Evolutionary conservation across 2,797 vertebrate species (phyloP), one percentile per base, ranked within the genome.

Genomic region (Propithecus perrieri): DNA sequence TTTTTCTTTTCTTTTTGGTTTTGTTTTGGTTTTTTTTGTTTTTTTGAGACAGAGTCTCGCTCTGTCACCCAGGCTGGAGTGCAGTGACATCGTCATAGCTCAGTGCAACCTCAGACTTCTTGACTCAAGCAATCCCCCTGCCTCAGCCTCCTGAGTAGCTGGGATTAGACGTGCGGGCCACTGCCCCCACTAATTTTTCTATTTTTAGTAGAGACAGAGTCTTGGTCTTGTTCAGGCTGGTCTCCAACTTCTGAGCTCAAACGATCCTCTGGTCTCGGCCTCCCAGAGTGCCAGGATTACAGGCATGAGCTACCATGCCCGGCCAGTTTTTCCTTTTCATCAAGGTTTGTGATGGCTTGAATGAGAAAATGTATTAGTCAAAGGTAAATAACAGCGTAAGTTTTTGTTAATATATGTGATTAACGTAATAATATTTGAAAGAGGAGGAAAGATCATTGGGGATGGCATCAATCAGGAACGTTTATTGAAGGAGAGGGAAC

Each of bases 321-420:
- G 28, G 26, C 28, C 59, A 61, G 63, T 76, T 50, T n/a, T 76
- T 76, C n/a, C 38, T 95, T 81, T 57, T 93, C 33, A 7, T 85
- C 43, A 91, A 74, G 78, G 33, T 86, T 75, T 89, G 43, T 84
- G 43, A 57, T 91, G n/a, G 8, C 33, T 83, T 85, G 13, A 11
- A 35, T 95, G 10, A 97, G 63, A 91, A 93, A 85, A 72, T 95
- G 48, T 85, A 80, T 22, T 67, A 17, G 50, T 92, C 33, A 91
- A 28, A 55, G 20, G 15, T 76, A 93, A 87, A 50, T 35, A 76
- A 9, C 6, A 22, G 26, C 72, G 38, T 41, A 35, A 48, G n/a
- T 78, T 80, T 96, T 78, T 91, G 14, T 91, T 94, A 89, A 57
- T 85, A 22, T 67, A 89, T 90, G 2, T 86, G 43, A 35, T 78